A percentile compares a stretch with the other conserved stretches of the same genome.
Conservation (phyloP, 1,140 invertebrate species). For the Uloborus diversus region DNA sequence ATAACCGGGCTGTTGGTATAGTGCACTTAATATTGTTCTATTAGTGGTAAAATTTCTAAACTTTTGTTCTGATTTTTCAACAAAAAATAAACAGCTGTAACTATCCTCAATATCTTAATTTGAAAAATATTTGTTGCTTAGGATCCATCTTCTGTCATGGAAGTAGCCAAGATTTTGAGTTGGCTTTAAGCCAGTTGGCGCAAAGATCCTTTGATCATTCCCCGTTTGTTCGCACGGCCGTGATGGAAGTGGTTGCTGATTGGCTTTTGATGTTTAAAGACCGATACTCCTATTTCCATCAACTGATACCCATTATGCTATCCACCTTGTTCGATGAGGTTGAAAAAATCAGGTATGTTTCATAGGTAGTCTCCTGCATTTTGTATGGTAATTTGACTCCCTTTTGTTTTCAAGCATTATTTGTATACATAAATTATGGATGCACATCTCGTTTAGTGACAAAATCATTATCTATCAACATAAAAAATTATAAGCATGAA, state of each 20-base stretch:
- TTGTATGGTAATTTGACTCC: neutral
- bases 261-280: slow-evolving; percentile 78
- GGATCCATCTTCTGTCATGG: slow-evolving; percentile 71
- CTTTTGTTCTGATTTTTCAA: too few species aligned
- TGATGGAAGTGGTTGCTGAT: slow-evolving; percentile 73
- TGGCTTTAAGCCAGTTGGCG: slow-evolving; percentile 74
- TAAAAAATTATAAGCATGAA: too few species aligned
- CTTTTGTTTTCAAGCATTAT: neutral
- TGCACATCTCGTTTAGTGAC: too few species aligned
- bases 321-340: slow-evolving; percentile 79
- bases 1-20: too few species aligned
- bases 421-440: neutral
- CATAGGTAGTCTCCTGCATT: neutral
- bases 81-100: too few species aligned
- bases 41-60: too few species aligned
- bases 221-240: slow-evolving; percentile 73
- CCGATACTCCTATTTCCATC: slow-evolving; percentile 80
- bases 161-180: slow-evolving; percentile 72
- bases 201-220: slow-evolving; percentile 80
- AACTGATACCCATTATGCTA: slow-evolving; percentile 78
- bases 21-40: too few species aligned
- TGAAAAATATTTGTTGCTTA: too few species aligned
- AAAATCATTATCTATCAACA: neutral
- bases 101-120: too few species aligned
- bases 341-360: slow-evolving; percentile 68